Evolutionary conservation across 2,888 invertebrate species (phyloP), one percentile per base, ranked within the genome.

Genomic region (Arctia plantaginis): DNA sequence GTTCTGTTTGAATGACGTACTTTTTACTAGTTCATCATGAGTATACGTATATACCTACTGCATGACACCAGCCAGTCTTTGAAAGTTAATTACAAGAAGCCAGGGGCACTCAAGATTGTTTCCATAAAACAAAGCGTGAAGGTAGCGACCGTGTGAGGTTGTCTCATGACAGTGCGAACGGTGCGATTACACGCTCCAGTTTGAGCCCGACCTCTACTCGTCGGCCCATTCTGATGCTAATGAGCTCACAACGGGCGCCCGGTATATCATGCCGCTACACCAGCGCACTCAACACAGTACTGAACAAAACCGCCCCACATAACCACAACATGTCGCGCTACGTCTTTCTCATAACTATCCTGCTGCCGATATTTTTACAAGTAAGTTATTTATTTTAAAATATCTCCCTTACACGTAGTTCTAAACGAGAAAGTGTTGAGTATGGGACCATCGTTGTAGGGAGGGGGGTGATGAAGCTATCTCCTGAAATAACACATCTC

Each of bases 181-280:
- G 1, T 30, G 27, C 30, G 44, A 67, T 67, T 67, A 67, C 67
- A 47, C 67, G 67, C 47, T 44, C 67, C 20, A 67, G 30, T 67
- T 44, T 3, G 44, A 47, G 67, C 30, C 20, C 44, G 41, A 27
- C 66, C 66, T 66, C 66, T 13, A 15, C 41, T n/a, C 41, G 8
- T 23, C 12, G 8, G n/a, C 27, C 44, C 7, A 44, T 67, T 67
- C 18, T 67, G 12, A 67, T 67, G 67, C 44, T 44, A 67, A 67
- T 67, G 67, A 18, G 44, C 27, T 12, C 27, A 27, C 47, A 8
- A 62, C n/a, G 41, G 30, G 20, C 1, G 62, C 41, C 20, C 1
- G 27, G 12, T 62, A 70, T 62, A 70, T 62, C 44, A 67, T 4
- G 27, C 20, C 18, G 59, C 39, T 27, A 39, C 30, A 23, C n/a